Conservation (phyloP, 1,140 invertebrate genomes). For the Aethina tumida region DNA sequence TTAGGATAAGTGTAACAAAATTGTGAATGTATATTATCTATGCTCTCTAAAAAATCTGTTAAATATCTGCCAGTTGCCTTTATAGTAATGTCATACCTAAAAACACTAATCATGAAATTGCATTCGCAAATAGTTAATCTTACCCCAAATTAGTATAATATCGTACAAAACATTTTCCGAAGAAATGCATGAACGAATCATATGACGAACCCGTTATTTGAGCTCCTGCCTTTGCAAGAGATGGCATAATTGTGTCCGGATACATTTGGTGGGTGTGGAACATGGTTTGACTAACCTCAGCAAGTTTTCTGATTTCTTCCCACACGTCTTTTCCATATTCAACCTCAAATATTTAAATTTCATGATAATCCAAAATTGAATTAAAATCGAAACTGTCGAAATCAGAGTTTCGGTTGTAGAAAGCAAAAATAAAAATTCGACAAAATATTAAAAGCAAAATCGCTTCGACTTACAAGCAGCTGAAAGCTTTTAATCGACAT, state of each 20-base stretch:
- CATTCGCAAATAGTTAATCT: too few species aligned
- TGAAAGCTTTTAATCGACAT: too few species aligned
- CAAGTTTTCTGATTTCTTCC: conserved; percentile 55
- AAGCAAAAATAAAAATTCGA: too few species aligned
- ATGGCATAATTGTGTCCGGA: conserved; percentile 64
- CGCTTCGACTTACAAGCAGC: too few species aligned
- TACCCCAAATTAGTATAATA: too few species aligned
- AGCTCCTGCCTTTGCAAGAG: conserved; percentile 52
- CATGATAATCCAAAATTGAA: too few species aligned
- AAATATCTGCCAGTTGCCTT: conserved; percentile 77
- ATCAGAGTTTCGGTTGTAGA: too few species aligned
- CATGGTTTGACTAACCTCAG: conserved; percentile 58
- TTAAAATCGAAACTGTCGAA: too few species aligned
- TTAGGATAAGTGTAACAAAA: conserved; percentile 82
- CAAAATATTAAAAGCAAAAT: too few species aligned
- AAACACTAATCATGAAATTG: conserved; percentile 6
- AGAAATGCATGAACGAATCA: conserved; percentile 72
- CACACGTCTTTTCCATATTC: conserved; percentile 75
- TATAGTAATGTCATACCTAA: conserved; percentile 68
- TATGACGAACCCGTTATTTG: conserved; percentile 39
- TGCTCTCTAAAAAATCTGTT: conserved; percentile 75
- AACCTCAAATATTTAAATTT: conserved; percentile 52
- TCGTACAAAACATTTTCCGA: conserved; percentile 79
- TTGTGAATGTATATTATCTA: conserved; percentile 80
- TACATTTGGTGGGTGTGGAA: conserved; percentile 79